Evolutionary conservation across 1,140 invertebrate genomes (phyloP).

Genomic region (Cotesia chilonis): DNA sequence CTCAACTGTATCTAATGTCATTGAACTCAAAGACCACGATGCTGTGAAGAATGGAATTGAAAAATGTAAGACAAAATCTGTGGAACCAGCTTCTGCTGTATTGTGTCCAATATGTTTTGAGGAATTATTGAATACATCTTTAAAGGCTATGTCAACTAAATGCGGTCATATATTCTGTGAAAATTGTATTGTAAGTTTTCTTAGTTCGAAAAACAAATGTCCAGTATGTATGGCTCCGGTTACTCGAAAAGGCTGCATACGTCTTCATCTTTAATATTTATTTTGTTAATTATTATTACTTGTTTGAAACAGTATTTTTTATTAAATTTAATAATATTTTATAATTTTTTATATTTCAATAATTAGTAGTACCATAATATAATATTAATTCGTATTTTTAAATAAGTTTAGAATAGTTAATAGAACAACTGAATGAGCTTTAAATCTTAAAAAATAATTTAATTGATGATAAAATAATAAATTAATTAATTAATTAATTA

Average conservation of each 20-base stretch:
- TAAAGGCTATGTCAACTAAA: constrained; percentile 44
- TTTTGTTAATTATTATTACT: constrained; percentile 1
- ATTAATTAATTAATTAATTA: too few relatives aligned
- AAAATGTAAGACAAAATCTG: not conserved
- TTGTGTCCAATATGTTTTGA: constrained; percentile 51
- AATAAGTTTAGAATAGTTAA: too few relatives aligned
- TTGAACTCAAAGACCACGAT: too few relatives aligned
- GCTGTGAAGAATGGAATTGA: too few relatives aligned
- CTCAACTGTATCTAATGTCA: too few relatives aligned
- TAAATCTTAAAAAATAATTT: too few relatives aligned
- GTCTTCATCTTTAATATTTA: constrained; percentile 49
- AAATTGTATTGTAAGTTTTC: constrained; percentile 39
- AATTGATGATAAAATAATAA: too few relatives aligned
- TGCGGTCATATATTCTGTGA: constrained; percentile 54
- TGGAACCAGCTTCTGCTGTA: not conserved
- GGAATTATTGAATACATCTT: constrained; percentile 35
- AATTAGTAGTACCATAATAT: not conserved
- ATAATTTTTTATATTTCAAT: not conserved
- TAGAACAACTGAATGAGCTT: too few relatives aligned
- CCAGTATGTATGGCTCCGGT: constrained; percentile 44
- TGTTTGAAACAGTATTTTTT: not conserved
- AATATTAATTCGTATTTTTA: too few relatives aligned
- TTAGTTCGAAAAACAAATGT: constrained; percentile 43
- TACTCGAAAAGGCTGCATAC: constrained; percentile 42
- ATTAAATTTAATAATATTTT: not conserved